phyloP scores from a whole-genome alignment of 2,888 invertebrate genomes.

The Clistopyga incitator region DNA sequence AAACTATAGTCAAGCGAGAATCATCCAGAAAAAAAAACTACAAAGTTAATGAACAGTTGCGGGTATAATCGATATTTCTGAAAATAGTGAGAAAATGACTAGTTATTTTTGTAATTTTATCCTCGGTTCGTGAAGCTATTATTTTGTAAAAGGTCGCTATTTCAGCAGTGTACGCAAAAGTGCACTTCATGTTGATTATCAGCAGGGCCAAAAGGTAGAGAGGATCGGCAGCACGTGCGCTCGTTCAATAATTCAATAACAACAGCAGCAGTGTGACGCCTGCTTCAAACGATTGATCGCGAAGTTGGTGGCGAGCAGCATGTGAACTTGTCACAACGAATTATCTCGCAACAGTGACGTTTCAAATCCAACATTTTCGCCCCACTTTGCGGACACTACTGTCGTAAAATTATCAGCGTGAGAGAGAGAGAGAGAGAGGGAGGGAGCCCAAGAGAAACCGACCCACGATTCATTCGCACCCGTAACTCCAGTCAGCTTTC shows the following conservation, averaged over 20 bases:
- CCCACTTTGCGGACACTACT: conserved; percentile 19
- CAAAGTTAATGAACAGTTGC: too few relatives aligned
- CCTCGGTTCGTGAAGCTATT: neutral
- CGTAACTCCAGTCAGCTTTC: conserved; percentile 9
- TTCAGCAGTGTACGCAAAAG: neutral
- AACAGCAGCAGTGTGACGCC: neutral
- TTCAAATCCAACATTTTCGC: conserved; percentile 20
- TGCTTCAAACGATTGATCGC: conserved; percentile 48
- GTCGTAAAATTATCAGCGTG: conserved; percentile 59
- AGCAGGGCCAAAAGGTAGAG: neutral
- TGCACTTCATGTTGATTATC: neutral
- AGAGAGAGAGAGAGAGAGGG: neutral
- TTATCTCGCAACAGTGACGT: conserved; percentile 54
- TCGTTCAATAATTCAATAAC: neutral
- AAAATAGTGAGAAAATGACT: neutral
- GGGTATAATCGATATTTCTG: neutral
- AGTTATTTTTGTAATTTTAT: neutral
- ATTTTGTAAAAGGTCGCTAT: neutral
- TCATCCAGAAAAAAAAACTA: too few relatives aligned
- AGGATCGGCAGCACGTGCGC: neutral
- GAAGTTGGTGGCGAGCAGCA: conserved; percentile 11
- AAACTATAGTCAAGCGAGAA: too few relatives aligned
- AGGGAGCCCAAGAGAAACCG: too few relatives aligned
- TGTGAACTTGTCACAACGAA: conserved; percentile 4
- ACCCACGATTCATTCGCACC: neutral